Base-by-base conservation (phyloP, 2,888 invertebrate genomes). In the Athalia cordata region DNA sequence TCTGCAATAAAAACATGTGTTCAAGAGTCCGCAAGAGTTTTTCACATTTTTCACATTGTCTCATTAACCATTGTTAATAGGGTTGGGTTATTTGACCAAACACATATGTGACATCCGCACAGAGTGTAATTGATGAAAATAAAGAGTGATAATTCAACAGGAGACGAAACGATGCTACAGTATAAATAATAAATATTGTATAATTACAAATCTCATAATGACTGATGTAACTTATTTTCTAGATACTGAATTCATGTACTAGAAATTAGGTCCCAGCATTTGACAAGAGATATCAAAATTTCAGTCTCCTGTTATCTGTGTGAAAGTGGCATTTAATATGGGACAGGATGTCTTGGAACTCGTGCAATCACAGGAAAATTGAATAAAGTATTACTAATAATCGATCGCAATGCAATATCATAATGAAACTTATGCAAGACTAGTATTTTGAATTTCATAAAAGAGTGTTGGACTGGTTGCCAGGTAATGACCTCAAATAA, bases 341-440 rank as follows among this genome's bases (percentile, higher is more conserved):
- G 13, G 13, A 13, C 13, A 43, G 6, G 52, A 47, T 13, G 59
- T 72, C 47, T 72, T 72, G 13, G 45, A 59, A 72, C 47, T 49
- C 8, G 45, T 59, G 47, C 59, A 57, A 70, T n/a, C 57, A 70
- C 57, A 45, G 29, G 55, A 3, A 55, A 57, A 70, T 13, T 70
- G 2, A 43, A 43, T 55, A 11, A 29, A 68, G 43, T 29, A 45
- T 43, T 55, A 57, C 70, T 55, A 70, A 67, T 50, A 15, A 67
- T 67, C 13, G 9, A 67, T 67, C 50, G 13, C 13, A 3, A 67
- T 8, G 50, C n/a, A 1, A 67, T 13, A 67, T 50, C 50, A 67
- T 67, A 49, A 67, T 8, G n/a, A 29, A 29, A 29, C 29, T 29
- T 29, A 2, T 29, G 29, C 29, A 29, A 29, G 29, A 29, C 29